Evolutionary conservation across 2,797 vertebrate genomes (phyloP).

Genomic region (Psittacula derbiana): DNA sequence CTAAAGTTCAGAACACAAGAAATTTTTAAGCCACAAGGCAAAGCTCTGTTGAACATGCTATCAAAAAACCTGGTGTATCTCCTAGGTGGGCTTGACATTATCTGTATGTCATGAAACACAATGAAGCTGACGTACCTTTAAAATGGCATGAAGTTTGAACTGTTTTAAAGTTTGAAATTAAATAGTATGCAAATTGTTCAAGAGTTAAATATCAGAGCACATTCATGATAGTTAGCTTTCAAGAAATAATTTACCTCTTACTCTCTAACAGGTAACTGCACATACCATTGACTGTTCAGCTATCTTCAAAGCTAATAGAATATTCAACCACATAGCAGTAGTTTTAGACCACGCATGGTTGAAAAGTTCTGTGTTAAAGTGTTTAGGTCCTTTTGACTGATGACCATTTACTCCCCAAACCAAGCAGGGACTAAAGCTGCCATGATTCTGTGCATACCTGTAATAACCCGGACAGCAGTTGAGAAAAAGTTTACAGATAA

Average conservation of each 20-base stretch:
- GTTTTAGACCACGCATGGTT: background rate
- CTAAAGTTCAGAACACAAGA: background rate
- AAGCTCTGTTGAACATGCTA: background rate
- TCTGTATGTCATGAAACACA: background rate
- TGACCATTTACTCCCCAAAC: background rate
- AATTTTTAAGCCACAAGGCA: background rate
- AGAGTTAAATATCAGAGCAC: background rate
- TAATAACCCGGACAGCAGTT: background rate
- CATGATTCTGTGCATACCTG: background rate
- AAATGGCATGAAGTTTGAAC: background rate
- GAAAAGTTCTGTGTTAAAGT: background rate
- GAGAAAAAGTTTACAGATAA: background rate
- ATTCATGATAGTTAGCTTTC: background rate
- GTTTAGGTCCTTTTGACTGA: background rate
- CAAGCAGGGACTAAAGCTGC: background rate
- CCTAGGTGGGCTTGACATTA: background rate
- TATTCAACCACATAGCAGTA: background rate
- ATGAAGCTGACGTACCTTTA: background rate
- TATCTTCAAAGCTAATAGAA: background rate
- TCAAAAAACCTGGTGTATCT: background rate
- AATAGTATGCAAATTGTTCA: background rate
- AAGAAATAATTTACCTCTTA: background rate
- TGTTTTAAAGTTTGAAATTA: background rate
- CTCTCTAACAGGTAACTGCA: background rate
- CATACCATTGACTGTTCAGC: background rate